These are phyloP conservation scores for Drosophila saltans DNA, from an alignment of 1,140 invertebrate genomes.

Conservation along the genomic window DNA sequence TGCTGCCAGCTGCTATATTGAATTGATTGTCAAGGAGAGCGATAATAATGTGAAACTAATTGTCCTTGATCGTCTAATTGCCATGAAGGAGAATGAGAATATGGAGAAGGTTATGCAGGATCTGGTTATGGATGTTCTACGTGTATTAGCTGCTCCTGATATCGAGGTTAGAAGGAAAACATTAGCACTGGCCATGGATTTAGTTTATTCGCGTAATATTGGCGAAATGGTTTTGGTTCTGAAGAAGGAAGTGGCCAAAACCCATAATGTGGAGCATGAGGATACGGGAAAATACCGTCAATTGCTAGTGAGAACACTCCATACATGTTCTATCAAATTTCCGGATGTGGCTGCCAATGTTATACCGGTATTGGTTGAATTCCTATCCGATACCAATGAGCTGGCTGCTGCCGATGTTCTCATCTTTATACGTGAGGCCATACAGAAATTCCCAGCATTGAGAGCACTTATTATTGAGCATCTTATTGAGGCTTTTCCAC, in stretches of 20 bases:
- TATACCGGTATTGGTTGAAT: slow-evolving; percentile 97
- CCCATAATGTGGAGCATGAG: slow-evolving; percentile 95
- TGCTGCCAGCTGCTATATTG: slow-evolving; percentile 98
- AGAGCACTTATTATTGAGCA: slow-evolving; percentile 92
- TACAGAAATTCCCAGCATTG: slow-evolving; percentile 95
- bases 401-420: slow-evolving; percentile 97
- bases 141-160: slow-evolving; percentile 96
- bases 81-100: slow-evolving; percentile 92
- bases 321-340: slow-evolving; percentile 98
- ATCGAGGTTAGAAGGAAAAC: slow-evolving; percentile 97
- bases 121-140: slow-evolving; percentile 98
- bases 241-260: slow-evolving; percentile 97
- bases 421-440: slow-evolving; percentile 96
- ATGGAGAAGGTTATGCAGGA: slow-evolving; percentile 98
- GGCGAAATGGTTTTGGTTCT: slow-evolving; percentile 98
- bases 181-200: slow-evolving; percentile 93
- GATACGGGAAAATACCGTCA: slow-evolving; percentile 98
- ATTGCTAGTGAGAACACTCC: slow-evolving; percentile 96
- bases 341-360: slow-evolving; percentile 97
- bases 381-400: slow-evolving; percentile 97
- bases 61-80: slow-evolving; percentile 96
- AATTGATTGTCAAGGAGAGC: slow-evolving; percentile 99
- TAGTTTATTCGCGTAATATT: slow-evolving; percentile 96
- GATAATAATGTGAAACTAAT: slow-evolving; percentile 99
- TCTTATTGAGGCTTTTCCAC: slow-evolving; percentile 91